Evolutionary conservation across 2,797 vertebrate species (phyloP).

Genomic region (Paramormyrops hopkinsi): DNA sequence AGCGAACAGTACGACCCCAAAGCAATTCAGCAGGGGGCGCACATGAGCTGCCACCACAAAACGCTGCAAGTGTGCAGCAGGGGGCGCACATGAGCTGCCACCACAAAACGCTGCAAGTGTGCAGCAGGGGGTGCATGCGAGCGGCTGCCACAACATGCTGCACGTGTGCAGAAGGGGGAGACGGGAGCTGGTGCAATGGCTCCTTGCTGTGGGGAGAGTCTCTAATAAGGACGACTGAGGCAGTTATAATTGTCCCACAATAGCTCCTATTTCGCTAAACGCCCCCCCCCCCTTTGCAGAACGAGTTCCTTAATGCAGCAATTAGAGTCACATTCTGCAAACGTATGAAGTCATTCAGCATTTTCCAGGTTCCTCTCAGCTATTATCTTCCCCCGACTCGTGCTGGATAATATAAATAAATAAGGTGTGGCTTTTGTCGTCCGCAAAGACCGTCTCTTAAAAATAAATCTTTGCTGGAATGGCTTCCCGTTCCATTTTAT

Average conservation of each 20-base stretch:
- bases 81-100: background rate
- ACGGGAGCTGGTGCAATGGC: background rate
- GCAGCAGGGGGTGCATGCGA: background rate
- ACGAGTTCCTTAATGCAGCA: constrained; percentile 26
- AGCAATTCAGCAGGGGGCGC: background rate
- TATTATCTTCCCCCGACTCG: constrained; percentile 13
- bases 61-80: background rate
- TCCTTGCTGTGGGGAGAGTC: background rate
- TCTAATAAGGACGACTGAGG: constrained; percentile 8
- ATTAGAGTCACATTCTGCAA: constrained; percentile 38
- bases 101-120: background rate
- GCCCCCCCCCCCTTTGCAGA: background rate
- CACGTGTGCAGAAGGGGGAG: background rate
- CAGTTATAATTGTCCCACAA: constrained; percentile 15
- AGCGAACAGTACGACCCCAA: background rate
- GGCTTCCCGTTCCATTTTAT: constrained; percentile 19
- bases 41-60: background rate
- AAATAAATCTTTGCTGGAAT: constrained; percentile 16
- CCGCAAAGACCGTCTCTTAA: constrained; percentile 2
- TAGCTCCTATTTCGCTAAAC: constrained; percentile 15
- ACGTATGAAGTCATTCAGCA: constrained; percentile 42
- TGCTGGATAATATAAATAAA: constrained; percentile 17
- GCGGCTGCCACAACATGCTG: background rate
- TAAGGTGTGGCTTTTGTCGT: background rate
- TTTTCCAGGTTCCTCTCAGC: constrained; percentile 32